A percentile compares a stretch with the other conserved stretches of the same genome.
phyloP scores from a whole-genome alignment of 2,797 vertebrate species.

The Centroberyx gerrardi region DNA sequence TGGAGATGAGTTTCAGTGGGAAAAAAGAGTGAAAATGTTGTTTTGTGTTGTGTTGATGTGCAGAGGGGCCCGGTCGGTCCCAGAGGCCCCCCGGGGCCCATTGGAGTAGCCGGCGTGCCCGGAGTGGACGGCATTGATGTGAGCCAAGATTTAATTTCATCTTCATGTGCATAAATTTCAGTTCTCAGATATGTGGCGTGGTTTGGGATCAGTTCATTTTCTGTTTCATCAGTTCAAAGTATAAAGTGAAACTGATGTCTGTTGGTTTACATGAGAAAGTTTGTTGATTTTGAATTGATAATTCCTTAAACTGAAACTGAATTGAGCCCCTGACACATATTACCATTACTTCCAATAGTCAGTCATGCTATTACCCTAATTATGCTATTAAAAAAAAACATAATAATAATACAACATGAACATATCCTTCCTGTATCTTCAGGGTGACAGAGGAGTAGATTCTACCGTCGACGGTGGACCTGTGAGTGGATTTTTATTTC shows the following conservation, averaged over 20 bases:
- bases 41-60: slow-evolving; percentile 63
- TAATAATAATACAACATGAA: not conserved
- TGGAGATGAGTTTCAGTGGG: slow-evolving; percentile 36
- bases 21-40: slow-evolving; percentile 31
- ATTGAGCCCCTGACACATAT: not conserved
- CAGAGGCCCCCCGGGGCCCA: slow-evolving; percentile 87
- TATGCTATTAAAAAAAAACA: not conserved
- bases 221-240: slow-evolving; percentile 30
- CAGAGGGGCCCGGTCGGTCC: slow-evolving; percentile 91
- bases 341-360: not conserved
- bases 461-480: slow-evolving; percentile 71
- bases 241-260: not conserved
- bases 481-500: slow-evolving; percentile 69
- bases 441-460: slow-evolving; percentile 84
- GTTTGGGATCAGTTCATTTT: not conserved
- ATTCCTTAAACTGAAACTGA: not conserved
- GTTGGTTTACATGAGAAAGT: not conserved
- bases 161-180: not conserved
- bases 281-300: not conserved
- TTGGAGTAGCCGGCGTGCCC: slow-evolving; percentile 90
- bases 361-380: not conserved
- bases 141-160: slow-evolving; percentile 70
- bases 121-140: slow-evolving; percentile 97
- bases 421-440: slow-evolving; percentile 24
- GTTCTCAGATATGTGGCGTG: not conserved